Evolutionary conservation across 2,113 vertebrate species (phyloP), one percentile per base, ranked within the genome.

Genomic region (Scomber japonicus): DNA sequence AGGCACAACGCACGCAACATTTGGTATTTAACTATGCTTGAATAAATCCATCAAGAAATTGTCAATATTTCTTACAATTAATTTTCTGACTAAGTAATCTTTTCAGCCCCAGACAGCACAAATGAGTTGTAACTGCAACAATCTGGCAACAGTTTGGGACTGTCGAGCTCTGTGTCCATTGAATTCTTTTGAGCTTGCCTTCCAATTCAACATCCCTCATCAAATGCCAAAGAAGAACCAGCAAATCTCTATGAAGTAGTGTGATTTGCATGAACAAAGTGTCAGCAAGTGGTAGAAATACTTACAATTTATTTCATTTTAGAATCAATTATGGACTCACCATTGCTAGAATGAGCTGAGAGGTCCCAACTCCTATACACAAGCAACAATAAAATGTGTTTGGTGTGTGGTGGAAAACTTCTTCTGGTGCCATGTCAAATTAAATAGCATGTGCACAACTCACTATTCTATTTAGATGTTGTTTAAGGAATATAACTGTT

Each of bases 261-360:
- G 27, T 1, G 5, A 70, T 70, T 70, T 70, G 66, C 49, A 35
- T 54, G 48, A 21, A 70, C n/a, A 71, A 35, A 17, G 48, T 53
- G 13, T n/a, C 48, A 44, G 50, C 30, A 11, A 54, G 48, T 10
- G n/a, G 40, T 49, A 4, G 45, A 61, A 61, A 72, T 13, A 62
- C 6, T 16, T 73, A 5, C 21, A 19, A 51, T 40, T 21, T 57
- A 57, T 70, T 70, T 40, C 53, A 55, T 48, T 24, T 48, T 11
- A 46, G 15, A 56, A 57, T 57, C 53, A 70, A 44, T 24, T 40
- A 70, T 13, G 54, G 40, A 14, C 21, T 48, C 13, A 40, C 15
- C 40, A 17, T 53, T 45, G 19, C 14, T 3, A 12, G 40, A 15
- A 71, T 71, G 68, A 57, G 24, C 24, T 27, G 24, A 27, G 24